These are phyloP conservation scores for Python bivittatus DNA, from an alignment of 2,113 vertebrate species.

Conservation along the genomic window DNA sequence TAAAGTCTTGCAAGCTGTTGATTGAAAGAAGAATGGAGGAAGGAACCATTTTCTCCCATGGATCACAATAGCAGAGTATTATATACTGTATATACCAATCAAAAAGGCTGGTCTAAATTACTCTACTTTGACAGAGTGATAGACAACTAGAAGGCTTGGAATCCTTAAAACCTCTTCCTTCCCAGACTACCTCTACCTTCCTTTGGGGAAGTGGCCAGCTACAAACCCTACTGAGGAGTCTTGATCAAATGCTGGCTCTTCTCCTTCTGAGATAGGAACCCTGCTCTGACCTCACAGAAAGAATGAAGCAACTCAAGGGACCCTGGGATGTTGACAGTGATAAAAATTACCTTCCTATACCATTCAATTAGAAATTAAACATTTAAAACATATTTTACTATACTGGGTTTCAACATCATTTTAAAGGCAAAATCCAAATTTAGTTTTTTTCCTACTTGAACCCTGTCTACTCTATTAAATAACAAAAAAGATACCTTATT, in stretches of 20 bases:
- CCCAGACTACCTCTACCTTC: background rate
- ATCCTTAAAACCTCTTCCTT: background rate
- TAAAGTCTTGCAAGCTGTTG: background rate
- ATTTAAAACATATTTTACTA: background rate
- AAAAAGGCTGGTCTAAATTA: background rate
- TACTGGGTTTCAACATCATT: background rate
- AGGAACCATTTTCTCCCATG: background rate
- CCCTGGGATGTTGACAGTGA: background rate
- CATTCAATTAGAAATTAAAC: background rate
- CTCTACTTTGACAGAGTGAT: background rate
- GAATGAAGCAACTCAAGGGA: background rate
- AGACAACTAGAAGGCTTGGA: background rate
- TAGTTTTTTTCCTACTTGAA: background rate
- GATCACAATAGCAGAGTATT: background rate
- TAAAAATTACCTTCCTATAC: background rate
- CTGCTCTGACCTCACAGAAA: background rate
- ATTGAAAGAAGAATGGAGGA: background rate
- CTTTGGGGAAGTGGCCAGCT: background rate
- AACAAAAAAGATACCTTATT: constrained; percentile 70
- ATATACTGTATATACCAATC: background rate
- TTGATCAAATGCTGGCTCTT: background rate
- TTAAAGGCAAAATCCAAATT: background rate
- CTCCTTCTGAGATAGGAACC: background rate
- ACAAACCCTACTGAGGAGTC: background rate
- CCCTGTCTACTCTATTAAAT: background rate